Base-by-base conservation (phyloP, 92 coral and sea anemone species). In the Blastomussa wellsi region DNA sequence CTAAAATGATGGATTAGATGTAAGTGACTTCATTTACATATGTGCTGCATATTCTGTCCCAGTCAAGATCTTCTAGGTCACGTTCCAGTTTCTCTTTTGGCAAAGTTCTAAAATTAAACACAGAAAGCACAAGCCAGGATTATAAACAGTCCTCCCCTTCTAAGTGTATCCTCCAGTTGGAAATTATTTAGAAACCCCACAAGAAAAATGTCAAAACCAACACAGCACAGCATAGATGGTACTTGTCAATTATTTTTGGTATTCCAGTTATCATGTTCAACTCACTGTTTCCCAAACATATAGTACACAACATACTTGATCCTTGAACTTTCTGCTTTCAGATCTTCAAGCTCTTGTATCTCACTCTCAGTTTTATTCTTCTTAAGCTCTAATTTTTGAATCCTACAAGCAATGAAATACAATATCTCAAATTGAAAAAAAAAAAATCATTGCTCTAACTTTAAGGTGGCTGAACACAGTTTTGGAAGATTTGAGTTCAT, bases 41-140 rank as follows among this genome's bases (percentile, higher is more conserved):
- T 33, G 64, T 90, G 35, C 68, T 31, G 80, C 89, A 59, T 26
- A 91, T 15, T 76, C 77, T 84, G 79, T 91, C 92, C 94, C 94
- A 91, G 86, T 91, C 94, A 70, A 91, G 78, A 15, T 82, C 88
- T 24, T 87, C 88, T 5, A 91, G 80, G 60, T 89, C 89, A 59
- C 55, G 72, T 51, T 86, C 90, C 28, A 89, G 79, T 64, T 47
- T 32, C 36, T 86, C 84, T 47, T 87, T 87, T n/a, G 88, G 57
- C 28, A 75, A 31, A 49, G 64, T 77, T 69, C 94, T 91, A 60
- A 15, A 67, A n/a, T 13, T 53, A 6, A 72, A 26, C 32, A 14
- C 16, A 20, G 26, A 70, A 38, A 24, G 53, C 33, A 24, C 35
- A 57, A 20, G 35, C 24, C 14, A 79, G 24, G 41, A 14, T 28